A percentile compares a stretch with the other conserved stretches of the same genome.
Evolutionary conservation across 2,113 vertebrate genomes (phyloP).

Genomic region (Tonatia bakeri): DNA sequence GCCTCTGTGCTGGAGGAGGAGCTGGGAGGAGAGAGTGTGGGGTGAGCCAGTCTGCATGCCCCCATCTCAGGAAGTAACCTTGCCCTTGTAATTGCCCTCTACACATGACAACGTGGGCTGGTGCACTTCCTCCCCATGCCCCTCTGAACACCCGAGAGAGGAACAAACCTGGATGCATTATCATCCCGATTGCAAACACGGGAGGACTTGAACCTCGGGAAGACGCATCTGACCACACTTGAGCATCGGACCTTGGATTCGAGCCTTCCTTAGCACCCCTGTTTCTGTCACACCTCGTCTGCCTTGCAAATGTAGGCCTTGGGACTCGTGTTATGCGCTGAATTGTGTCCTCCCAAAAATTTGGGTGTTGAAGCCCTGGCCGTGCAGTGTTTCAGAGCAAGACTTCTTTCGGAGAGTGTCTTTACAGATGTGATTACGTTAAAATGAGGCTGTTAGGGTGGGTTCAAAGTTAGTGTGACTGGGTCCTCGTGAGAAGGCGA

Average conservation of each 20-base stretch:
- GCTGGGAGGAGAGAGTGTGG: fast-evolving
- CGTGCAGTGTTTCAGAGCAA: background rate
- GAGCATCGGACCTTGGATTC: background rate
- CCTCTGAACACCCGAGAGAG: too few species aligned
- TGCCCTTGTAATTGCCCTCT: fast-evolving
- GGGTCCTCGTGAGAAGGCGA: background rate
- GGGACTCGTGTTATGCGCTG: background rate
- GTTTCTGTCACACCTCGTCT: background rate
- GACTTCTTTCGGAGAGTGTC: background rate
- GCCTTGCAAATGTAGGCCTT: background rate
- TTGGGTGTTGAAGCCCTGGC: background rate
- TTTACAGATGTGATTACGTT: background rate
- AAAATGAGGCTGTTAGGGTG: background rate
- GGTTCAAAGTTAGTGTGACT: background rate
- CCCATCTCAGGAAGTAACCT: fast-evolving
- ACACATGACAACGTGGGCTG: fast-evolving
- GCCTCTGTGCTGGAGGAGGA: background rate
- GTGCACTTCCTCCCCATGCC: fast-evolving
- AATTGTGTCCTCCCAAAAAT: background rate
- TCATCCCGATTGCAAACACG: background rate
- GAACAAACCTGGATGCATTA: background rate
- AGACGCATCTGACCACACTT: background rate
- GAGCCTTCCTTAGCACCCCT: background rate
- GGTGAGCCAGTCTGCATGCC: fast-evolving
- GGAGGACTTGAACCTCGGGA: background rate